Percentiles rank a stretch among this genome's conserved stretches.
These are phyloP conservation scores for Sebastes miniatus DNA, from an alignment of 2,797 vertebrate genomes.

Conservation along the genomic window DNA sequence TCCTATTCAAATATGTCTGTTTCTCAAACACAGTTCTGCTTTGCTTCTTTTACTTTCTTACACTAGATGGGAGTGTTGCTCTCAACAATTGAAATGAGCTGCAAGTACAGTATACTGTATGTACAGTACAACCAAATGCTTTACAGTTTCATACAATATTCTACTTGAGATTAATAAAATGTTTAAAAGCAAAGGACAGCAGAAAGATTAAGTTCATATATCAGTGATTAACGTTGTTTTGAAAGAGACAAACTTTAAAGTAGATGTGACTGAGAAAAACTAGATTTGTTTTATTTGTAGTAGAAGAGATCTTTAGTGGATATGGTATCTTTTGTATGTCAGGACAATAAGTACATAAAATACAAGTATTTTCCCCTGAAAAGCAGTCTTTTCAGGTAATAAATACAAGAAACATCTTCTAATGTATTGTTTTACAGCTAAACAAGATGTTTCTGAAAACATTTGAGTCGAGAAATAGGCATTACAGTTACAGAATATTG, in stretches of 20 bases:
- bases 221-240: neutral
- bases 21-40: neutral
- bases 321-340: neutral
- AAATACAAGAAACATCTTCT: neutral
- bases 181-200: neutral
- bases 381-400: neutral
- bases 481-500: too few species aligned
- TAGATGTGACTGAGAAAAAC: neutral
- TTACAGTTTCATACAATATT: neutral
- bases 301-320: neutral
- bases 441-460: too few species aligned
- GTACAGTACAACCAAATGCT: neutral
- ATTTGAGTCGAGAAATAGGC: accelerated
- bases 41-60: neutral
- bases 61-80: conserved; percentile 28
- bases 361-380: neutral
- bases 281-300: neutral
- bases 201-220: neutral
- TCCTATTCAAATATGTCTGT: neutral
- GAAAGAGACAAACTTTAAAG: neutral
- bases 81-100: neutral
- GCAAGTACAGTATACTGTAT: neutral
- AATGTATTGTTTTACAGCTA: too few species aligned
- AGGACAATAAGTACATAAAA: neutral
- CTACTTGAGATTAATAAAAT: neutral